Conservation (phyloP, 2,888 invertebrate genomes). For the Volucella bombylans region DNA sequence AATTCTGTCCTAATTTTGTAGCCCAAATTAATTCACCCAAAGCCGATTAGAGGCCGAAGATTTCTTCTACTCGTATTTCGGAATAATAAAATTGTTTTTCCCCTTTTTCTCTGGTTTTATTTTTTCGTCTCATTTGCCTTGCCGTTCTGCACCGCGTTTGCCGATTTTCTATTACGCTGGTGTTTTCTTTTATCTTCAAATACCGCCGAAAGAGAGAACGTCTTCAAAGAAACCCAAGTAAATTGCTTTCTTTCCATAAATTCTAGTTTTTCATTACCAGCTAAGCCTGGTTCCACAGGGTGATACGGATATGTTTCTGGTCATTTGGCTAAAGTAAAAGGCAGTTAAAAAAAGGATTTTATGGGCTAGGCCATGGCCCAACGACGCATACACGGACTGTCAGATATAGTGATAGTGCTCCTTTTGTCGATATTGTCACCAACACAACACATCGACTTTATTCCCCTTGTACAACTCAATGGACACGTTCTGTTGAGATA, state of each 20-base stretch:
- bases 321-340: not conserved
- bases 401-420: not conserved
- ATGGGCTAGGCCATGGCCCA: not conserved
- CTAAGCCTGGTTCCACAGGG: conserved; percentile 22
- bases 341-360: conserved; percentile 42
- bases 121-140: not conserved
- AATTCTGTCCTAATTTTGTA: conserved; percentile 61
- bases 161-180: conserved; percentile 2
- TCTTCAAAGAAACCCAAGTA: conserved; percentile 14
- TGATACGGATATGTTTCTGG: too few relatives aligned
- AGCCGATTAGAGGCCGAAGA: conserved; percentile 55
- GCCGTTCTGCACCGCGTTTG: not conserved
- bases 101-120: not conserved
- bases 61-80: conserved; percentile 43
- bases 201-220: conserved; percentile 8
- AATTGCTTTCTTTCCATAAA: conserved; percentile 68
- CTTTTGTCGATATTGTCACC: conserved; percentile 10
- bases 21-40: conserved; percentile 63
- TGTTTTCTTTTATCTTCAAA: conserved; percentile 13
- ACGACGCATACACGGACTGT: not conserved
- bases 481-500: not conserved
- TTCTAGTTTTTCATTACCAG: conserved; percentile 58
- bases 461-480: conserved; percentile 43
- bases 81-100: conserved; percentile 41
- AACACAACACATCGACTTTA: conserved; percentile 19